These are phyloP conservation scores for Macroramphosus scolopax DNA, from an alignment of 2,797 vertebrate species.

Conservation along the genomic window DNA sequence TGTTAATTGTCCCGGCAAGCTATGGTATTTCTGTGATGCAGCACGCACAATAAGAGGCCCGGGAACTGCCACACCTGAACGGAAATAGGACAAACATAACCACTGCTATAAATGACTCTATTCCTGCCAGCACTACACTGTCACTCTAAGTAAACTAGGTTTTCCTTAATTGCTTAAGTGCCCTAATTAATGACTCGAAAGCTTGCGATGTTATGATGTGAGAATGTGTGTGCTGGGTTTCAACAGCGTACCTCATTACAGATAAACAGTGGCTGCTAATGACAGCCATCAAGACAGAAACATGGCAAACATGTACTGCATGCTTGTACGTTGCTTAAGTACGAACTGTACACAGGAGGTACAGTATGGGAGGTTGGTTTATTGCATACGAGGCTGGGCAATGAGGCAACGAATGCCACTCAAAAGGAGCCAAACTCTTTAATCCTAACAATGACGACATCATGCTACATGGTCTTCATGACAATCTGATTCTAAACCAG, in stretches of 20 bases:
- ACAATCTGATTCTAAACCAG: constrained; percentile 7
- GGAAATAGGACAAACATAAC: no score
- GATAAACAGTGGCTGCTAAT: constrained; percentile 21
- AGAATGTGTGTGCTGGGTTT: constrained; percentile 2
- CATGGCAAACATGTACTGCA: constrained; percentile 7
- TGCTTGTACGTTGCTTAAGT: not conserved
- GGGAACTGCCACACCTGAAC: no score
- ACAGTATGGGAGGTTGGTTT: not conserved
- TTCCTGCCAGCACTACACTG: no score
- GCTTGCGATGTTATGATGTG: constrained; percentile 3
- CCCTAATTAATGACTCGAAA: not conserved
- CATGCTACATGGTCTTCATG: constrained; percentile 12
- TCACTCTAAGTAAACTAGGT: no score
- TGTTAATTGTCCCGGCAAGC: no score
- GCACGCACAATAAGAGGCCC: no score
- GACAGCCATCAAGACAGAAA: constrained; percentile 20
- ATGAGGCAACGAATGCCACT: no score
- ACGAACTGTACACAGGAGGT: constrained; percentile 9
- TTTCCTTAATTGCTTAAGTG: no score
- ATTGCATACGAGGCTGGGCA: not conserved
- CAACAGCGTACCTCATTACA: constrained; percentile 19
- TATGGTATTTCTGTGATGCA: no score
- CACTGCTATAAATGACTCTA: no score
- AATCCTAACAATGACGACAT: constrained; percentile 13
- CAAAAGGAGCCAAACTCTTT: no score